Base-by-base conservation (phyloP, 2,888 invertebrate genomes). In the Brachylomia viminalis region DNA sequence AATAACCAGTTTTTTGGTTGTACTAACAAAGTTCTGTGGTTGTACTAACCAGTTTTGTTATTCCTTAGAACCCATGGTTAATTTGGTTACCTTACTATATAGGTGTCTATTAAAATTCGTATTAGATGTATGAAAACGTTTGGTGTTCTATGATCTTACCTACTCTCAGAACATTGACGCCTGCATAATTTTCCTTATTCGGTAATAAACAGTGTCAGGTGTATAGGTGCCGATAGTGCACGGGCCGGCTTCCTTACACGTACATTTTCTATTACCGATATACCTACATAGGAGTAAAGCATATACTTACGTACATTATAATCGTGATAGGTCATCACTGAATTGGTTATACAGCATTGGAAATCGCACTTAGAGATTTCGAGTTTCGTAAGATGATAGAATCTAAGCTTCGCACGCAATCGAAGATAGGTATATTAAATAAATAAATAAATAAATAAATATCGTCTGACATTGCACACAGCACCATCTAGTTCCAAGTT, bases 281-380 rank as follows among this genome's bases (percentile, higher is more conserved):
- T n/a, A 72, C 58, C 17, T 15, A 47, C 13, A n/a, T 56, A 15
- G 15, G 23, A 38, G 13, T 23, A 2, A 49, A n/a, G 33, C 6
- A 33, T 49, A 66, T n/a, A n/a, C 47, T 33, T n/a, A 52, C 10
- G 58, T 47, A 74, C 27, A 69, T 47, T 56, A 65, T 54, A 68
- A 42, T 77, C 85, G 75, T 86, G 85, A 85, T 85, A 85, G 82
- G 85, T 77, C 72, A 82, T 47, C 45, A 42, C 15, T 54, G 58
- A 20, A 30, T 56, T 56, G n/a, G 17, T 49, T 71, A 64, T 64
- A 75, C 62, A 33, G n/a, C 15, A 73, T 62, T 74, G 59, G 68
- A 69, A 71, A 67, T 66, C 38, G 13, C 27, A 75, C 47, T n/a
- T 17, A 30, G 10, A 68, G 52, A 58, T 79, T 64, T 75, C 70